These are phyloP conservation scores for Progne subis DNA, from an alignment of 2,113 vertebrate species.

Conservation along the genomic window DNA sequence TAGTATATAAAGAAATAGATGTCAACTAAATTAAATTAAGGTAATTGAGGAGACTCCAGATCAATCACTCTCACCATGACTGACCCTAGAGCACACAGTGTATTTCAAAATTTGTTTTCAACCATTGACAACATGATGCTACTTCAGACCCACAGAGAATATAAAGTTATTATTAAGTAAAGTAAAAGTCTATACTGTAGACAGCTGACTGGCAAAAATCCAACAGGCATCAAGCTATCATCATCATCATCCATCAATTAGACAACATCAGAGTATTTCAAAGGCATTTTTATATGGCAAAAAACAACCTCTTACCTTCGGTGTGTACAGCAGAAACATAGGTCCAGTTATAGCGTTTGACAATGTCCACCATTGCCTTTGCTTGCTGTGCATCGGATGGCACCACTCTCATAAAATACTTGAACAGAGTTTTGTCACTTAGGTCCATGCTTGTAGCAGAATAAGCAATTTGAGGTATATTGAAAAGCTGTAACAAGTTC, in stretches of 20 bases:
- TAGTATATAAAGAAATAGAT: background rate
- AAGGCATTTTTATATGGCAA: background rate
- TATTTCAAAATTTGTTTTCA: background rate
- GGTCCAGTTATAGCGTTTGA: conserved; percentile 98
- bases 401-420: conserved; percentile 98
- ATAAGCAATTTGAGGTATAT: conserved; percentile 99
- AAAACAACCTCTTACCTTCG: conserved; percentile 81
- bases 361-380: conserved; percentile 98
- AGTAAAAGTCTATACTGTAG: background rate
- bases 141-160: background rate
- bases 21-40: background rate
- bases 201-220: background rate
- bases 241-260: background rate
- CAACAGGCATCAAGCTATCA: background rate
- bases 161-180: background rate
- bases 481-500: conserved; percentile 97
- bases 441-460: conserved; percentile 99
- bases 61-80: background rate
- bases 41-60: background rate
- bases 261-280: background rate
- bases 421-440: conserved; percentile 95
- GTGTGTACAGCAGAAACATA: conserved; percentile 98
- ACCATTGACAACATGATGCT: background rate
- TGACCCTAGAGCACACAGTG: background rate
- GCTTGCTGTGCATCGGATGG: conserved; percentile 97